Conservation (phyloP, 2,113 vertebrate genomes). For the Coreoperca whiteheadi region DNA sequence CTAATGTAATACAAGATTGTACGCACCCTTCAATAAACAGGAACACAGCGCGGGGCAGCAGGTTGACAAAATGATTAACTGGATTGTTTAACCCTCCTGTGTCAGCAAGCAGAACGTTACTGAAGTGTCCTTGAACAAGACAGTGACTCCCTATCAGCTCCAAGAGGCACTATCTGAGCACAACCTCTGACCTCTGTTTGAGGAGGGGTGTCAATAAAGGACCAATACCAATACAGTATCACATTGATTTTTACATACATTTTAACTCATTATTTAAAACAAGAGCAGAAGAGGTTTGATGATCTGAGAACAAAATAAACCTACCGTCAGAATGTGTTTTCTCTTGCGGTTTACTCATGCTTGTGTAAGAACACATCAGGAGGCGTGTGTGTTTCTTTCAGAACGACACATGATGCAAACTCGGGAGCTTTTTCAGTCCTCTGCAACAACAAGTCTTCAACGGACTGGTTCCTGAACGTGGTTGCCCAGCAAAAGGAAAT, state of each 20-base stretch:
- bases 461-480: slow-evolving; percentile 11
- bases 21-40: background rate
- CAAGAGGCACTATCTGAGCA: background rate
- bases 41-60: background rate
- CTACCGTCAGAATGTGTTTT: slow-evolving; percentile 3
- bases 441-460: background rate
- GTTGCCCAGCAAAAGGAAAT: slow-evolving; percentile 29
- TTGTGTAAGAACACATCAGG: slow-evolving; percentile 37
- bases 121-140: slow-evolving; percentile 37
- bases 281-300: background rate
- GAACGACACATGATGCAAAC: slow-evolving; percentile 23
- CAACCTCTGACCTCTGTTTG: slow-evolving; percentile 7
- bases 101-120: background rate
- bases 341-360: slow-evolving; percentile 6
- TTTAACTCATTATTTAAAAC: background rate
- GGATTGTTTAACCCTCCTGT: slow-evolving; percentile 10
- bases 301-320: slow-evolving; percentile 29
- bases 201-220: background rate
- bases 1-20: slow-evolving; percentile 2
- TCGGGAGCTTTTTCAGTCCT: background rate
- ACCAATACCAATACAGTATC: background rate
- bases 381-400: slow-evolving; percentile 29
- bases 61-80: background rate
- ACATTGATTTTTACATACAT: background rate
- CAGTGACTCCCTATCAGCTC: background rate